A percentile compares a stretch with the other conserved stretches of the same genome.
Conservation (phyloP, 2,888 invertebrate genomes). For the Macrosiphum euphorbiae region DNA sequence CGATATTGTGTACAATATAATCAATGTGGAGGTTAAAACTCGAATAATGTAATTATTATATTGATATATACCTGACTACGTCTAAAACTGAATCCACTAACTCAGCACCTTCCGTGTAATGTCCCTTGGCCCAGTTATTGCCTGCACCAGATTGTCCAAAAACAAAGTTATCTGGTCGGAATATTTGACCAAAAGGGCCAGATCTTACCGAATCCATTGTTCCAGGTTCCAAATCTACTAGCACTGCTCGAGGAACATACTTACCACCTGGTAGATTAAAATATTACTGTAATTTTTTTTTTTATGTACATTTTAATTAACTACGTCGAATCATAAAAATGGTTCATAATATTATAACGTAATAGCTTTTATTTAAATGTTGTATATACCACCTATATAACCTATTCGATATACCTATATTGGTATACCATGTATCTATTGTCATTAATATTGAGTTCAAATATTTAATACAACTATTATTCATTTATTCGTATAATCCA, state of each 20-base stretch:
- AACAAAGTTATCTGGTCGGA: slow-evolving; percentile 89
- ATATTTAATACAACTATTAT: not conserved
- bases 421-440: not conserved
- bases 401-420: not conserved
- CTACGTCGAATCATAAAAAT: not conserved
- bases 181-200: slow-evolving; percentile 84
- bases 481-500: too few relatives aligned
- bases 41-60: not conserved
- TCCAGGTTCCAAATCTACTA: slow-evolving; percentile 90
- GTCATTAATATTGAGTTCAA: not conserved
- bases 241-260: slow-evolving; percentile 81
- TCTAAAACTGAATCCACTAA: slow-evolving; percentile 4
- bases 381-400: not conserved
- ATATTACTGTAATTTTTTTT: not conserved
- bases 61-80: slow-evolving; percentile 69
- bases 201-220: slow-evolving; percentile 90
- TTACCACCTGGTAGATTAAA: not conserved
- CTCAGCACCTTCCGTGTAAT: not conserved
- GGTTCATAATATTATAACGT: not conserved
- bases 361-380: not conserved
- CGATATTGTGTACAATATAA: not conserved
- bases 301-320: too few relatives aligned
- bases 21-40: not conserved
- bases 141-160: slow-evolving; percentile 80
- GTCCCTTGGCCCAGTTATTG: not conserved